Base-by-base conservation (phyloP, 2,113 vertebrate genomes). In the Heteronetta atricapilla region DNA sequence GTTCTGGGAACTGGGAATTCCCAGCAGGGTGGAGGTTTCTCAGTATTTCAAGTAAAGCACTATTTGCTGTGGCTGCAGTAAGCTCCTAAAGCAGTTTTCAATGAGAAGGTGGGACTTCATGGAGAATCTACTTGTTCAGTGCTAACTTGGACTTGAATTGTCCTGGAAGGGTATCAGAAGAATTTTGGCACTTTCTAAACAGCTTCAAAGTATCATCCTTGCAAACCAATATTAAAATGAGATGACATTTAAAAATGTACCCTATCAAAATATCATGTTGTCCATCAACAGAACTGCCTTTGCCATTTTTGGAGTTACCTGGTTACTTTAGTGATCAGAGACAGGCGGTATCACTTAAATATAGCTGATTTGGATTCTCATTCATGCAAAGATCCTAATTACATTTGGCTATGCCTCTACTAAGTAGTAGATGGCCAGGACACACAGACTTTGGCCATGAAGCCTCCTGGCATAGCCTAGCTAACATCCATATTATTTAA, bases 11-110 rank as follows among this genome's bases (percentile, higher is more conserved):
- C 11, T 7, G 48, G 64, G 64, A 81, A 93, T 79, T 95, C 83
- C 73, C 88, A 86, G 56, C 76, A 92, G 66, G 62, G 66, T 92
- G 83, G 80, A 93, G 25, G 48, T 72, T 91, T 86, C 83, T 78
- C 66, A 79, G 0, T 86, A 58, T 82, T 79, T 73, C 88, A 82
- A 34, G 18, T 2, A 72, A 23, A 70, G 23, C 33, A 48, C 72
- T 95, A 53, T 82, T 73, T 91, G 52, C 60, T 70, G 34, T 36
- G 33, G 48, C n/a, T 23, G 74, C 22, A 88, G 33, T 64, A 63
- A 82, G 23, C 56, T 83, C 88, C 46, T 90, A 44, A 86, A 78
- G 74, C 22, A 75, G 26, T 38, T 80, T 76, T 33, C 59, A 21
- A 33, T 42, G 19, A 79, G 44, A 79, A 78, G 26, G 14, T 91